phyloP scores from a whole-genome alignment of 2,888 invertebrate species.

The Melipona beecheii region DNA sequence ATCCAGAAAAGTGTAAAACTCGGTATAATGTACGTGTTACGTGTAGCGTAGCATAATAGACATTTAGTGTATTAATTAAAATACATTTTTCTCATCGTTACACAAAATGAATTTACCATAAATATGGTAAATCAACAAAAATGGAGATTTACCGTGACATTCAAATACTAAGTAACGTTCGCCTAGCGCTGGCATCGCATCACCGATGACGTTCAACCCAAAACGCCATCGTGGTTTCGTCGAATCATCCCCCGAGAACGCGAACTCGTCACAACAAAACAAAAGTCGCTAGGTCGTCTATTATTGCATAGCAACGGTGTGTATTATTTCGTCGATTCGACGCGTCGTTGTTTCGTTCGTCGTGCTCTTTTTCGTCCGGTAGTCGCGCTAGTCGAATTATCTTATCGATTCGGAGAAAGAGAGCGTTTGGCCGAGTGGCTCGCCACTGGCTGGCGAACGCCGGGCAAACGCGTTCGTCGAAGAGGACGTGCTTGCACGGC shows the following conservation, averaged over 20 bases:
- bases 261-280: not conserved
- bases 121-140: too few relatives aligned
- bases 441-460: constrained; percentile 18
- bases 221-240: not conserved
- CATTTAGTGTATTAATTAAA: too few relatives aligned
- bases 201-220: too few relatives aligned
- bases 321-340: constrained; percentile 66
- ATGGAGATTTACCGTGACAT: too few relatives aligned
- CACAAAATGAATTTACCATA: too few relatives aligned
- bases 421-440: constrained; percentile 2
- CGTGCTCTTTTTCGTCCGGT: constrained; percentile 44
- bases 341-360: not conserved
- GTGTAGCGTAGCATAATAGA: too few relatives aligned
- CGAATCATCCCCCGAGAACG: not conserved
- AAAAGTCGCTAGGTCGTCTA: constrained; percentile 5
- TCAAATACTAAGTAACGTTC: too few relatives aligned
- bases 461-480: not conserved
- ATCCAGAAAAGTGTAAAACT: too few relatives aligned
- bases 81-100: too few relatives aligned
- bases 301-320: constrained; percentile 62
- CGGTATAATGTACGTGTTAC: too few relatives aligned
- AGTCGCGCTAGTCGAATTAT: constrained; percentile 54
- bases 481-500: not conserved
- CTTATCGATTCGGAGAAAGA: constrained; percentile 61
- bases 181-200: too few relatives aligned